Conservation (phyloP, 2,888 invertebrate genomes). For the Caenorhabditis sp. region DNA sequence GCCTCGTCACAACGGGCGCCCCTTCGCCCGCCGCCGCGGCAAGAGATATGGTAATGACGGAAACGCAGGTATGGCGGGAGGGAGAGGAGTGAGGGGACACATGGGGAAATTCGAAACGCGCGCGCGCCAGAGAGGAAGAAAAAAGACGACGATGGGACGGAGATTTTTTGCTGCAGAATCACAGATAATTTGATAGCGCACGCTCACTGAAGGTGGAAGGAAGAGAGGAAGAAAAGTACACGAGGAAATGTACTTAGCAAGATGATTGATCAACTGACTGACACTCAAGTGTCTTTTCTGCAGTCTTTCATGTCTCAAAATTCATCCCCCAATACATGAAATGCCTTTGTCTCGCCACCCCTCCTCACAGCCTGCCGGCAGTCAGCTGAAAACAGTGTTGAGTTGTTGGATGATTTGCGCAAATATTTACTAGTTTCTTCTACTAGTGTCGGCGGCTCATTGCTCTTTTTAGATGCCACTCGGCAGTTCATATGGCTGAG, state of each 20-base stretch:
- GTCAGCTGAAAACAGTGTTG: slow-evolving; percentile 2
- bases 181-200: slow-evolving; percentile 47
- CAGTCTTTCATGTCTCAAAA: too few species aligned
- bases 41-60: slow-evolving; percentile 46
- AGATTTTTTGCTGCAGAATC: slow-evolving; percentile 20
- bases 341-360: too few species aligned
- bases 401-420: slow-evolving; percentile 29
- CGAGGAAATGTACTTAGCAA: slow-evolving; percentile 17
- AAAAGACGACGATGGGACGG: slow-evolving; percentile 1
- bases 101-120: slow-evolving; percentile 47
- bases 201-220: not conserved
- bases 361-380: not conserved
- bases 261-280: slow-evolving; percentile 28
- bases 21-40: slow-evolving; percentile 4
- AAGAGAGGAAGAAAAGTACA: slow-evolving; percentile 26
- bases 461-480: slow-evolving; percentile 18
- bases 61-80: slow-evolving; percentile 35
- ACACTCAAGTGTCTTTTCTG: too few species aligned
- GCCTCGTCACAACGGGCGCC: slow-evolving; percentile 54
- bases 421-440: slow-evolving; percentile 49
- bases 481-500: slow-evolving; percentile 43
- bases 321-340: not conserved
- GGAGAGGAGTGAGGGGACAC: slow-evolving; percentile 13
- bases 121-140: not conserved
- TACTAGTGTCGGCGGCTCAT: slow-evolving; percentile 45